Percentiles rank a stretch among this genome's conserved stretches.
These are phyloP conservation scores for Pseudomyrmex cubaensis DNA, from an alignment of 1,140 invertebrate genomes.

Conservation along the genomic window DNA sequence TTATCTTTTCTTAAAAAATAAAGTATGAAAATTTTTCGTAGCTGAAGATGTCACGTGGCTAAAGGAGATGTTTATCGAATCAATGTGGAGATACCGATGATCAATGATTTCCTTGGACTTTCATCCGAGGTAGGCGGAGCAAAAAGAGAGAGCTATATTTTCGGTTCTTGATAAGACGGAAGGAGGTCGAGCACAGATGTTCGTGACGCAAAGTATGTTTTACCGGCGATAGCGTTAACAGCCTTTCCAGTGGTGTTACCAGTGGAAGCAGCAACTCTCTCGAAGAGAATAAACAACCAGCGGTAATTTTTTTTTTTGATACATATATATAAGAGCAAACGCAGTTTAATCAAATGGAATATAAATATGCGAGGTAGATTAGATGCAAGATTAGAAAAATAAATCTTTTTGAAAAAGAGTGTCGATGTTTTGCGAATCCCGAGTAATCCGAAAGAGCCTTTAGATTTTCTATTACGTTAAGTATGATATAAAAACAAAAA, in stretches of 20 bases:
- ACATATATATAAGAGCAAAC: constrained; percentile 19
- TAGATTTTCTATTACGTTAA: constrained; percentile 22
- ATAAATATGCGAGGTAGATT: neutral
- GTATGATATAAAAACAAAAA: constrained; percentile 3
- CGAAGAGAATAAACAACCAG: constrained; percentile 25
- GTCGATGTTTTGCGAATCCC: neutral
- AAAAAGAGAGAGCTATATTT: constrained; percentile 49
- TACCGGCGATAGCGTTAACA: constrained; percentile 51
- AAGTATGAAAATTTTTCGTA: neutral
- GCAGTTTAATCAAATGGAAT: constrained; percentile 18
- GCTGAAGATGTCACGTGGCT: neutral
- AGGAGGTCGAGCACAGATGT: constrained; percentile 62
- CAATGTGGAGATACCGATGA: neutral
- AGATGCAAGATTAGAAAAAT: too few relatives aligned
- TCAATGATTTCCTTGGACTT: neutral
- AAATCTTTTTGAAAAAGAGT: too few relatives aligned
- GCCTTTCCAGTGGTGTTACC: constrained; percentile 13
- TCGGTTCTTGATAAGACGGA: constrained; percentile 61
- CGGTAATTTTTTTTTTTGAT: constrained; percentile 18
- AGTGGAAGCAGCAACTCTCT: constrained; percentile 20
- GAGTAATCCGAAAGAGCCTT: constrained; percentile 8
- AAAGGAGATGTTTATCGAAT: neutral
- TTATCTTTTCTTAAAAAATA: too few relatives aligned
- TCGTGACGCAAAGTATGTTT: constrained; percentile 56
- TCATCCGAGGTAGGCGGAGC: neutral